Base-by-base conservation (phyloP, 2,888 invertebrate species). In the Parnassius mnemosyne region DNA sequence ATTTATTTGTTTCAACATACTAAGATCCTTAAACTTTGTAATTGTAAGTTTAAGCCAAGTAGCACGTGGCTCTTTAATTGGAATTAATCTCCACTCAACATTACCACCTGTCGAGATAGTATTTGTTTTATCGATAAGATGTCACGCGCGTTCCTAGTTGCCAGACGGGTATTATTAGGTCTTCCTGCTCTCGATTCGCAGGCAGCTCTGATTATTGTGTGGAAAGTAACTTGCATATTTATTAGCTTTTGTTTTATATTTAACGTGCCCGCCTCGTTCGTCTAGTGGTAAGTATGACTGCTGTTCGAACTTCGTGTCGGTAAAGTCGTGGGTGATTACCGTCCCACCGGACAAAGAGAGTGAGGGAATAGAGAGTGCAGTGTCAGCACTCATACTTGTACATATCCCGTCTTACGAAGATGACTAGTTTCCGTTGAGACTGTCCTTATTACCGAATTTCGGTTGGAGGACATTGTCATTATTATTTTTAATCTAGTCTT, bases 131-230 rank as follows among this genome's bases (percentile, higher is more conserved):
- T 80, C 80, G 78, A 79, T 74, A 76, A 65, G 66, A 34, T 65
- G 66, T 69, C 70, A 60, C 63, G 67, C 65, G 64, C 84, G 77
- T 82, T 85, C 76, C 89, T 89, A 85, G 81, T 68, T 49, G 70
- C 79, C 78, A 84, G 86, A 85, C 87, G 78, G 80, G 89, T 89
- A 89, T 87, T 88, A 87, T 89, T 88, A 89, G 86, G 87, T 87
- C 86, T 89, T 89, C 88, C 85, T 86, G 86, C 80, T 85, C 84
- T 87, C 83, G 77, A 83, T 85, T 81, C 80, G 79, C 79, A 76
- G 80, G 83, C 80, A 80, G 53, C 47, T 53, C 44, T 78, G 78
- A 81, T 81, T 80, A 82, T 84, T 80, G 80, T 71, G 71, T 72
- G 72, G 71, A 69, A 69, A 57, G 67, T 56, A 57, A 66, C 66